phyloP scores from a whole-genome alignment of 2,797 vertebrate species.

The Pelochelys cantorii region DNA sequence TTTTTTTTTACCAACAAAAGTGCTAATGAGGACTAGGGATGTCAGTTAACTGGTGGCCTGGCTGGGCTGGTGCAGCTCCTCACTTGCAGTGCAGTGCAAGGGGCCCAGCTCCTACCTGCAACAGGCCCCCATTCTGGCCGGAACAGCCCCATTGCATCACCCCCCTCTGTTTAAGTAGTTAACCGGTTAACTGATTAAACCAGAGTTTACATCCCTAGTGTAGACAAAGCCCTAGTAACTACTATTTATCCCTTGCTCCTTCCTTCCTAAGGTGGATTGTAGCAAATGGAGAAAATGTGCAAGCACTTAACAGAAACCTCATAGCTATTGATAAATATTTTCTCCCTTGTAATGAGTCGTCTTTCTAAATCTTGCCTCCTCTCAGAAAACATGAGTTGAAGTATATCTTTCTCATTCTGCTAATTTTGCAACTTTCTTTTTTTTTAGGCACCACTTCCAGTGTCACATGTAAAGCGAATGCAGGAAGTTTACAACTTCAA shows the following conservation, averaged over 20 bases:
- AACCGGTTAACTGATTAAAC: no score
- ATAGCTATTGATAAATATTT: background rate
- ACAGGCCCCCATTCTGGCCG: no score
- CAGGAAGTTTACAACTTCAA: slow-evolving; percentile 92
- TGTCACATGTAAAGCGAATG: slow-evolving; percentile 92
- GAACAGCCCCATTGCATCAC: no score
- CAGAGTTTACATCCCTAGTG: no score
- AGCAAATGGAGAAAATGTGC: background rate
- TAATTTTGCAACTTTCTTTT: background rate
- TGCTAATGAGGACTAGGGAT: no score
- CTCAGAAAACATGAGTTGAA: slow-evolving; percentile 57
- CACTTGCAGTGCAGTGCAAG: no score
- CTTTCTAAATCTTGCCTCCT: slow-evolving; percentile 39
- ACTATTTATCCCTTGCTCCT: background rate
- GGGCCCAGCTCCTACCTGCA: no score
- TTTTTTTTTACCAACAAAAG: no score
- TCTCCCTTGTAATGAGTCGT: background rate
- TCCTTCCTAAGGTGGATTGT: background rate
- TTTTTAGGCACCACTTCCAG: slow-evolving; percentile 87
- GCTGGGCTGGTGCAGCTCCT: no score
- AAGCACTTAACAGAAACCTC: background rate
- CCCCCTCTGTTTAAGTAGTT: no score
- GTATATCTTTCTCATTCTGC: slow-evolving; percentile 29
- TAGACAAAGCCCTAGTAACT: background rate
- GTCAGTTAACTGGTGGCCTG: no score